Evolutionary conservation across 2,113 vertebrate species (phyloP).

Genomic region (Scomber colias): DNA sequence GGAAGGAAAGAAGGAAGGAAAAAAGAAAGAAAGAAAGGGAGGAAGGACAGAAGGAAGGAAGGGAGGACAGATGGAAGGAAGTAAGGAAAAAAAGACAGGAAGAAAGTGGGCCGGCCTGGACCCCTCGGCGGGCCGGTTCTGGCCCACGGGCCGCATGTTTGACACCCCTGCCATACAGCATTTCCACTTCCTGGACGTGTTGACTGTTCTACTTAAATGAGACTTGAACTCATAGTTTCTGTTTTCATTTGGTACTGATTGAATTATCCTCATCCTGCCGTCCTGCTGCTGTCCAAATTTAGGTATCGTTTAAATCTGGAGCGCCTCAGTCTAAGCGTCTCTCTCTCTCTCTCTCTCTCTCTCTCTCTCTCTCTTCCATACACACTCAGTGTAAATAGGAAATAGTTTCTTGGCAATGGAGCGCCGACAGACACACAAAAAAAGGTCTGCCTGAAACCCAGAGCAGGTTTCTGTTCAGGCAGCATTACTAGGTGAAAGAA

Average conservation of each 20-base stretch:
- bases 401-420: constrained; percentile 36
- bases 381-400: constrained; percentile 17
- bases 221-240: constrained; percentile 7
- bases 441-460: constrained; percentile 9
- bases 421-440: constrained; percentile 11
- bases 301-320: constrained; percentile 43
- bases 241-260: constrained; percentile 27
- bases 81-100: no score
- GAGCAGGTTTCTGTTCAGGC: constrained; percentile 7
- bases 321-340: neutral
- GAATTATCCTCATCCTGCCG: constrained; percentile 37
- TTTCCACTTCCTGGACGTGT: no score
- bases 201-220: neutral
- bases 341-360: neutral
- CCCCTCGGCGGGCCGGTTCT: no score
- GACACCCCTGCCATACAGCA: no score
- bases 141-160: no score
- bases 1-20: no score
- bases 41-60: no score
- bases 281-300: constrained; percentile 33
- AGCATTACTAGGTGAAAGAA: neutral
- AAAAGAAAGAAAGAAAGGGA: no score
- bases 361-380: neutral
- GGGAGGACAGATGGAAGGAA: no score
- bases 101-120: no score